phyloP scores from a whole-genome alignment of 2,797 vertebrate species.

The Lagothrix lagotricha region DNA sequence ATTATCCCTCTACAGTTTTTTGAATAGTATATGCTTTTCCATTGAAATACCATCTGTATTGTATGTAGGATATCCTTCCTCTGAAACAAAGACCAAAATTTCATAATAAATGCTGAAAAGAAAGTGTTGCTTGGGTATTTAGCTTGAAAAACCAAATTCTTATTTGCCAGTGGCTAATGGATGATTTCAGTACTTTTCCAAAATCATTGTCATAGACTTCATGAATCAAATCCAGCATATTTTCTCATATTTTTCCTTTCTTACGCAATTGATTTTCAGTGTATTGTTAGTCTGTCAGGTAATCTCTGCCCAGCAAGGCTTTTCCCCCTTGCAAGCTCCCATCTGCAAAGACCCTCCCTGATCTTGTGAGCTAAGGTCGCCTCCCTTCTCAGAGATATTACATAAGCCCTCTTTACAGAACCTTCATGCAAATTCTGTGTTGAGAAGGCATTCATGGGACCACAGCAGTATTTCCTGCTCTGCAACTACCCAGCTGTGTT shows the following conservation, averaged over 20 bases:
- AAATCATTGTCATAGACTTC: neutral
- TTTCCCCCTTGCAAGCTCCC: too few species aligned
- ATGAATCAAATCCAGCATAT: neutral
- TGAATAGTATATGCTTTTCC: neutral
- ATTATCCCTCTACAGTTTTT: neutral
- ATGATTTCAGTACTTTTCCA: conserved; percentile 3
- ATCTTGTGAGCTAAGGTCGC: too few species aligned
- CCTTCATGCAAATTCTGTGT: too few species aligned
- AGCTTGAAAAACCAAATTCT: neutral
- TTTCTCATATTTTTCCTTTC: neutral
- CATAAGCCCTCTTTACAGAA: too few species aligned
- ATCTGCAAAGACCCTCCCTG: too few species aligned
- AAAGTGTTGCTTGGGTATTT: neutral
- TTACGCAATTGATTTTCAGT: neutral
- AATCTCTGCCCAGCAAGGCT: too few species aligned
- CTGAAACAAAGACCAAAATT: neutral
- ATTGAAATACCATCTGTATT: neutral
- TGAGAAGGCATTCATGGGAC: too few species aligned
- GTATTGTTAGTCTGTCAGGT: neutral
- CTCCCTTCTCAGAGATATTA: too few species aligned
- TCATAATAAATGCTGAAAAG: neutral
- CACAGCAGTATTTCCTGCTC: too few species aligned
- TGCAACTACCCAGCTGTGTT: too few species aligned
- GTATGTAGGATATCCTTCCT: neutral
- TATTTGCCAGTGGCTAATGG: neutral